These are phyloP conservation scores for Fregetta grallaria DNA, from an alignment of 2,113 vertebrate species.

Conservation along the genomic window DNA sequence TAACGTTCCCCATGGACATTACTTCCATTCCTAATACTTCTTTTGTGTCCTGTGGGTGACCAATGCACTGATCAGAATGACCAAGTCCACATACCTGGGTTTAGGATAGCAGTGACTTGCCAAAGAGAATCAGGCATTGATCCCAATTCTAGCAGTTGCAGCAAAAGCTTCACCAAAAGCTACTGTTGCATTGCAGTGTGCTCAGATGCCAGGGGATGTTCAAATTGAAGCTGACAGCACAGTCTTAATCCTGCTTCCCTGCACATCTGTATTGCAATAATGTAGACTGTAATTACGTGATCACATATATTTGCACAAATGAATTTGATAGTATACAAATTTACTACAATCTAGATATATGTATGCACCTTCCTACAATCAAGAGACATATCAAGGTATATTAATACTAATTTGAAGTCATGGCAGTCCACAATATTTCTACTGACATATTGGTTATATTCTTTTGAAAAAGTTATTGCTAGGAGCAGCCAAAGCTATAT, in stretches of 20 bases:
- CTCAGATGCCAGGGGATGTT: not conserved
- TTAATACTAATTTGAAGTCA: slow-evolving; percentile 6
- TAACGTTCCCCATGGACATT: not conserved
- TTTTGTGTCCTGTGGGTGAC: not conserved
- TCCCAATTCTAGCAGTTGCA: not conserved
- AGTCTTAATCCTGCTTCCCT: slow-evolving; percentile 12
- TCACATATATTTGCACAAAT: slow-evolving; percentile 29
- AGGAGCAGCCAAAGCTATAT: not conserved
- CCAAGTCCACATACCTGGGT: not conserved
- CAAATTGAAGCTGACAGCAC: slow-evolving; percentile 37
- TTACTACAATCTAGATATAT: not conserved
- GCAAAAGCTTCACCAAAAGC: not conserved
- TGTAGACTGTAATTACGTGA: slow-evolving; percentile 17
- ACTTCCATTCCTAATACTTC: not conserved
- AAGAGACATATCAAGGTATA: not conserved
- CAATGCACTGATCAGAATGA: not conserved
- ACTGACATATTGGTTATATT: not conserved
- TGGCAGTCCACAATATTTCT: not conserved
- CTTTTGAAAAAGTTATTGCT: slow-evolving; percentile 5
- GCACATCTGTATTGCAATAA: not conserved
- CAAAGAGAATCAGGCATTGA: not conserved
- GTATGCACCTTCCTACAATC: not conserved
- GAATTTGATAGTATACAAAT: not conserved
- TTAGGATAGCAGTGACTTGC: not conserved
- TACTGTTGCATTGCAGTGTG: not conserved